phyloP scores from a whole-genome alignment of 1,140 invertebrate species.

The Bombus waltoni region DNA sequence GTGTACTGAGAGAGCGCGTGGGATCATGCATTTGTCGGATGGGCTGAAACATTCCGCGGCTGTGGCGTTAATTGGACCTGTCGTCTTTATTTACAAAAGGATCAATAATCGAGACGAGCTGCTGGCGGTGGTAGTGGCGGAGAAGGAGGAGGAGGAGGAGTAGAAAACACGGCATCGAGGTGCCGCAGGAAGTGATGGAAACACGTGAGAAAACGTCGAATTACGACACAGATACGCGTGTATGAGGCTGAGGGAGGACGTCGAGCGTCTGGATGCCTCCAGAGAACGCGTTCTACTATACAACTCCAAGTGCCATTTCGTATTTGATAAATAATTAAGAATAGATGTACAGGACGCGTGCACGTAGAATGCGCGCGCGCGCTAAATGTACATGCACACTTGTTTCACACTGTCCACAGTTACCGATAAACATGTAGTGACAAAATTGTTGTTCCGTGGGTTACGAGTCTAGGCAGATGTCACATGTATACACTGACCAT shows the following conservation, averaged over 20 bases:
- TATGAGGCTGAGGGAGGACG: conserved; percentile 17
- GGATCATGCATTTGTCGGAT: conserved; percentile 56
- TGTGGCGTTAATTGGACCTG: conserved; percentile 58
- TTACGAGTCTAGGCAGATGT: neutral
- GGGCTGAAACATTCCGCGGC: conserved; percentile 61
- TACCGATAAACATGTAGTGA: neutral
- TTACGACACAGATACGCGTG: neutral
- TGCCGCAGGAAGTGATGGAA: conserved; percentile 62
- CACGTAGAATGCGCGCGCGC: conserved; percentile 3
- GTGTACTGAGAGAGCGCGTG: neutral
- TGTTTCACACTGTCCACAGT: conserved; percentile 11
- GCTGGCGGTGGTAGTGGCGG: conserved; percentile 7
- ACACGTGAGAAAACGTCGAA: conserved; percentile 58
- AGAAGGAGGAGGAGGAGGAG: conserved; percentile 23
- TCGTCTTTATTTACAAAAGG: conserved; percentile 65
- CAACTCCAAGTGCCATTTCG: conserved; percentile 65
- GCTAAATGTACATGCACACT: conserved; percentile 21
- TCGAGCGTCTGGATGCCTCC: conserved; percentile 34
- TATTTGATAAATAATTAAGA: conserved; percentile 53
- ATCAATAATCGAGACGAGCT: conserved; percentile 70
- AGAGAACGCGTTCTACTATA: conserved; percentile 18
- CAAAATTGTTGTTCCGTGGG: neutral
- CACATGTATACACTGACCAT: neutral
- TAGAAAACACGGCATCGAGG: conserved; percentile 47
- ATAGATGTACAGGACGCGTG: conserved; percentile 15